A percentile compares a stretch with the other conserved stretches of the same genome.
These are phyloP conservation scores for Tarsius wallacei DNA, from an alignment of 2,797 vertebrate species.

Conservation along the genomic window DNA sequence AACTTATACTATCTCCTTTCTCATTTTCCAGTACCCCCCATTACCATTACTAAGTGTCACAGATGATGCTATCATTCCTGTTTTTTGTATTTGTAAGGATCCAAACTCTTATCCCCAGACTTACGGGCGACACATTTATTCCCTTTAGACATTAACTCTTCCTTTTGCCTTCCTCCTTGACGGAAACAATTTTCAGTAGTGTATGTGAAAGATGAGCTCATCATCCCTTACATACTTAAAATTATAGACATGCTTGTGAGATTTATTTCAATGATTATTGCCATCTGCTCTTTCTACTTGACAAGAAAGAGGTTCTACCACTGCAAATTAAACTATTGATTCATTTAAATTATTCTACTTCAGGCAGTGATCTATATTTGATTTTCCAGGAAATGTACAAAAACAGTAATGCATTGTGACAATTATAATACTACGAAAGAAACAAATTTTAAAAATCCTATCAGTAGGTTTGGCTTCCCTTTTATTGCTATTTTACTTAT, in stretches of 20 bases:
- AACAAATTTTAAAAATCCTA: slow-evolving; percentile 17
- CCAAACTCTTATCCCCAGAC: slow-evolving; percentile 45
- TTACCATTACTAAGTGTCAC: slow-evolving; percentile 66
- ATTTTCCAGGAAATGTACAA: slow-evolving; percentile 57
- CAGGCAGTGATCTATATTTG: slow-evolving; percentile 56
- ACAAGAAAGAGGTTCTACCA: neutral
- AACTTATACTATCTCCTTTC: neutral
- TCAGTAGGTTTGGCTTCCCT: neutral
- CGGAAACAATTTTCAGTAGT: slow-evolving; percentile 68
- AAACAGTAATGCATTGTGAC: neutral
- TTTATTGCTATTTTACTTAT: slow-evolving; percentile 42
- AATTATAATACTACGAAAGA: neutral
- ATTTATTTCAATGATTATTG: slow-evolving; percentile 72
- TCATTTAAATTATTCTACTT: slow-evolving; percentile 62
- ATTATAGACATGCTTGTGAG: slow-evolving; percentile 51
- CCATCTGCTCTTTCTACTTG: slow-evolving; percentile 60
- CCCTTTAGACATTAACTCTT: slow-evolving; percentile 67
- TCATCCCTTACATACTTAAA: slow-evolving; percentile 51
- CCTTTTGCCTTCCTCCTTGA: slow-evolving; percentile 59
- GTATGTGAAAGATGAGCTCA: slow-evolving; percentile 67
- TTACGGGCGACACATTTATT: slow-evolving; percentile 64
- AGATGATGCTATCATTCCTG: slow-evolving; percentile 68
- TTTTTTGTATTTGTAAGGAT: slow-evolving; percentile 65
- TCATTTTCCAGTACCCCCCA: neutral
- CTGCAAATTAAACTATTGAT: slow-evolving; percentile 44